Percentiles rank a stretch among this genome's conserved stretches.
phyloP scores from a whole-genome alignment of 2,797 vertebrate species.

The Centroberyx gerrardi region DNA sequence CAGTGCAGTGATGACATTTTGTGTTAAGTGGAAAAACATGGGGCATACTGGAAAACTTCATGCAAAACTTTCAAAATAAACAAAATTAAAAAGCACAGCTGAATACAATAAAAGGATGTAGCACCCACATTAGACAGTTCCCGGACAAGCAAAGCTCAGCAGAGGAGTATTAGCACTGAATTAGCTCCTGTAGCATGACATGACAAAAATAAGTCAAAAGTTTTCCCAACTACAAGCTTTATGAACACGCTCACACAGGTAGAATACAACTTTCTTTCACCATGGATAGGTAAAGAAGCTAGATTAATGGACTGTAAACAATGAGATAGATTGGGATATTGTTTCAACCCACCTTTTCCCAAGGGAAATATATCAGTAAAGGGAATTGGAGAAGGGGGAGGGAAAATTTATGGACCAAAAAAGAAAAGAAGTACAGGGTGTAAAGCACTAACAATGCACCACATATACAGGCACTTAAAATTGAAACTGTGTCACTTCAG shows the following conservation, averaged over 20 bases:
- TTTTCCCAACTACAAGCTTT: constrained; percentile 22
- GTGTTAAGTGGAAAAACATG: too few species aligned
- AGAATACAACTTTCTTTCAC: background rate
- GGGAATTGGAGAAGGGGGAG: constrained; percentile 3
- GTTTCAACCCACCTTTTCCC: constrained; percentile 33
- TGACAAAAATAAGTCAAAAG: constrained; percentile 9
- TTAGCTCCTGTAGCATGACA: too few species aligned
- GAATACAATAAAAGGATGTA: too few species aligned
- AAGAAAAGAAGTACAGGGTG: constrained; percentile 2
- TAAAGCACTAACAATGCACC: constrained; percentile 15
- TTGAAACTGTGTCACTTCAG: background rate
- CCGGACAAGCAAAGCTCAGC: too few species aligned
- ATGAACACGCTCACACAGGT: constrained; percentile 17
- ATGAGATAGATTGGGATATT: constrained; percentile 51
- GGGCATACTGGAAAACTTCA: too few species aligned
- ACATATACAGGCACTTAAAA: background rate
- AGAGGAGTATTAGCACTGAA: too few species aligned
- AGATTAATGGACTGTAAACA: constrained; percentile 41
- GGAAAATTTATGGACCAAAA: constrained; percentile 25
- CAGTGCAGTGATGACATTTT: too few species aligned
- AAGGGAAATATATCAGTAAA: constrained; percentile 36
- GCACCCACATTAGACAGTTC: too few species aligned
- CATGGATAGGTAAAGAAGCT: background rate
- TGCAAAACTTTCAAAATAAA: too few species aligned
- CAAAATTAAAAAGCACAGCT: too few species aligned